phyloP scores from a whole-genome alignment of 2,113 vertebrate genomes.

The Ursus arctos region DNA sequence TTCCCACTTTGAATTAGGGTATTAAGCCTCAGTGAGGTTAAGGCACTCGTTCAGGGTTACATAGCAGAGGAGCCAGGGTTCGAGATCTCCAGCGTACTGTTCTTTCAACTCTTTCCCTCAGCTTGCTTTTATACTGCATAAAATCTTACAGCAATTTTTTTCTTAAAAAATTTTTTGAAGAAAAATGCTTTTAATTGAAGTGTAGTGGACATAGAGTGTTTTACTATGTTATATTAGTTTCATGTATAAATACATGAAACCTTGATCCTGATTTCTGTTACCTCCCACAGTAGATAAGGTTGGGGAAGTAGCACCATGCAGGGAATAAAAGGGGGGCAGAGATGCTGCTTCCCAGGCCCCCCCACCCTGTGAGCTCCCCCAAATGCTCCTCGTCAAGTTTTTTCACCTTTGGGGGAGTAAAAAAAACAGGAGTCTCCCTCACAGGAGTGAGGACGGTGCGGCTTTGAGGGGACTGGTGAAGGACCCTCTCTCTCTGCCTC shows the following conservation, averaged over 20 bases:
- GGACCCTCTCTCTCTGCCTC: neutral
- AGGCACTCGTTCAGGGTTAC: neutral
- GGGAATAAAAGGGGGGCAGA: neutral
- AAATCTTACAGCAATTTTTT: neutral
- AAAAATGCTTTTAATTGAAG: neutral
- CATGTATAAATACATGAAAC: neutral
- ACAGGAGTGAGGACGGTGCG: neutral
- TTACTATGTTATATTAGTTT: neutral
- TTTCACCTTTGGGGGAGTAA: neutral
- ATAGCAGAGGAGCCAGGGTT: neutral
- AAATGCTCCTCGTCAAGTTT: slow-evolving; percentile 8
- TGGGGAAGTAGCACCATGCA: neutral
- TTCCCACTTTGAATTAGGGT: neutral
- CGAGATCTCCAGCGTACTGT: neutral
- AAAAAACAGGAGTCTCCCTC: neutral
- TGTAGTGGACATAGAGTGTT: neutral
- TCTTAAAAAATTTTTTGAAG: neutral
- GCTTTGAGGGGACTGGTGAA: neutral
- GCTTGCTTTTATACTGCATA: neutral
- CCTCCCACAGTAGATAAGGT: neutral
- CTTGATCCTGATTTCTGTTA: neutral
- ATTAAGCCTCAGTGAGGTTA: neutral
- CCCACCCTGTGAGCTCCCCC: neutral
- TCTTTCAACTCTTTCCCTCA: neutral
- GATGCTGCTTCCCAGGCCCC: neutral